Evolutionary conservation across 1,140 invertebrate species (phyloP).

Genomic region (Aphaenogaster ashmeadi): DNA sequence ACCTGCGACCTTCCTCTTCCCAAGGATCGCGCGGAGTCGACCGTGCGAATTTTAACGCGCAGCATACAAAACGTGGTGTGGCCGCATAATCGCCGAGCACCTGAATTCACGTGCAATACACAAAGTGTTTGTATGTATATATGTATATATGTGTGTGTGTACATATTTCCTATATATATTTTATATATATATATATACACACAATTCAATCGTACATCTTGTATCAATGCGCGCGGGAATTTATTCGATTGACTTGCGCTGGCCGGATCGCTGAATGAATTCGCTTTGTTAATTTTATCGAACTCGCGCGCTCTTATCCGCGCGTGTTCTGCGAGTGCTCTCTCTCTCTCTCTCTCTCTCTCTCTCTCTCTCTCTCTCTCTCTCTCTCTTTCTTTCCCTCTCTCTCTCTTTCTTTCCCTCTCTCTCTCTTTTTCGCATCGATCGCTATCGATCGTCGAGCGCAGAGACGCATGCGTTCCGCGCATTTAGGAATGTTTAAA

Average conservation of each 20-base stretch:
- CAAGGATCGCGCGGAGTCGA: constrained; percentile 38
- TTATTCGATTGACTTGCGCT: constrained; percentile 43
- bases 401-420: neutral
- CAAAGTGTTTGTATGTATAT: neutral
- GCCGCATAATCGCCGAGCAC: constrained; percentile 49
- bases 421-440: neutral
- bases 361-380: neutral
- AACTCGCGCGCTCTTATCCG: constrained; percentile 28
- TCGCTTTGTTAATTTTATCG: constrained; percentile 64
- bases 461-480: constrained; percentile 6
- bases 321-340: neutral
- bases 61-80: constrained; percentile 47
- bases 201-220: constrained; percentile 41
- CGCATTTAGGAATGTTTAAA: constrained; percentile 55
- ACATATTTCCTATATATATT: too few species aligned
- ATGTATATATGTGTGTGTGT: neutral
- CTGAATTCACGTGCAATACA: constrained; percentile 44
- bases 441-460: constrained; percentile 52
- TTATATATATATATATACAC: neutral
- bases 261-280: constrained; percentile 52
- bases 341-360: constrained; percentile 1
- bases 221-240: constrained; percentile 40
- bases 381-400: neutral
- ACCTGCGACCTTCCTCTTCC: constrained; percentile 51
- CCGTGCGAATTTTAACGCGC: constrained; percentile 68